Evolutionary conservation across 2,888 invertebrate species (phyloP), one percentile per base, ranked within the genome.

Genomic region (Xestoiulus laeticollis): DNA sequence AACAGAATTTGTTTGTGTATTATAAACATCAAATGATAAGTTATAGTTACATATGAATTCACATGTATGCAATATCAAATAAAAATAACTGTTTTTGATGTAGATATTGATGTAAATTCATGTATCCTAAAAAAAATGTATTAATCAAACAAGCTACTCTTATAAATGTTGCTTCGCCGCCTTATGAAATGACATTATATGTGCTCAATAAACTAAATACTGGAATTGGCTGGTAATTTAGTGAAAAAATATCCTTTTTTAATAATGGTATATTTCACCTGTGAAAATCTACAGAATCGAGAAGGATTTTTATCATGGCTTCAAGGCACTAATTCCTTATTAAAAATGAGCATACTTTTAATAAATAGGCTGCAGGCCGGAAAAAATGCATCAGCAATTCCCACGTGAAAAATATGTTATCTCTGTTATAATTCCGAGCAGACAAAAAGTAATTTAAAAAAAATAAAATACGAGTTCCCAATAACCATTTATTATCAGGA

Each of bases 391-490:
- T 59, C 59, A 59, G n/a, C 22, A 26, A 68, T 68, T n/a, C 68
- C 68, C 68, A 68, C 22, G 68, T 68, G 68, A 68, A 68, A 68
- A 68, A 4, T 53, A 53, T 68, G 5, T 68, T n/a, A 68, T 59
- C 59, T 26, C 68, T 68, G 68, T 8, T 68, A 26, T 68, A 26
- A 26, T 68, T 68, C 22, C 8, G 22, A 48, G 48, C 48, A 48
- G 38, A 48, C 48, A 48, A 48, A 48, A 48, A 16, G 48, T 16
- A 48, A 48, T 8, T 48, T 48, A 48, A 48, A 48, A 48, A 48
- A 68, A 68, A 22, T n/a, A 68, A 68, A 68, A 68, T 26, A 68
- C 68, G 68, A 68, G 68, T 68, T 68, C 5, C n/a, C 59, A 59
- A 59, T 59, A 68, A 12, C 68, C 68, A 68, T 68, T 68, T 68